phyloP scores from a whole-genome alignment of 2,113 vertebrate species.

The Galeopterus variegatus region DNA sequence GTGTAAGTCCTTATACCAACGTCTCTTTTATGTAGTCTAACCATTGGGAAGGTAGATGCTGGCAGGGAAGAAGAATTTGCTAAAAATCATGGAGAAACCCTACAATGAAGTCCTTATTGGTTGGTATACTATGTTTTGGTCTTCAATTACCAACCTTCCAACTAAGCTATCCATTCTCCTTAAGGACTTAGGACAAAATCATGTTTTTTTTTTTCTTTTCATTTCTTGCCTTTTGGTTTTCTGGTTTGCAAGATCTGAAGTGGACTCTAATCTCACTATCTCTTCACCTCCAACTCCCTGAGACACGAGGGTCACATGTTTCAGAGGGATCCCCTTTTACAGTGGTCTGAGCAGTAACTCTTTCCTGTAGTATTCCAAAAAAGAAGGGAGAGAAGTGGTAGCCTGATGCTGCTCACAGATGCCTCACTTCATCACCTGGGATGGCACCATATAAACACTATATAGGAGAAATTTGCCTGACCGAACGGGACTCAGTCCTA shows the following conservation, averaged over 20 bases:
- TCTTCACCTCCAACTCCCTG: background rate
- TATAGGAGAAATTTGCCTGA: background rate
- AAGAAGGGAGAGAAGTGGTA: background rate
- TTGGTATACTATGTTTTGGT: conserved; percentile 29
- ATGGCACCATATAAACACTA: background rate
- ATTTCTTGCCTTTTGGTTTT: conserved; percentile 24
- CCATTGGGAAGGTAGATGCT: conserved; percentile 51
- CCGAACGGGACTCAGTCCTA: background rate
- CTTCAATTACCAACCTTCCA: background rate
- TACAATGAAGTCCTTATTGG: background rate
- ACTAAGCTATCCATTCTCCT: background rate
- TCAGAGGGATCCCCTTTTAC: background rate
- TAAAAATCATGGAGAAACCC: background rate
- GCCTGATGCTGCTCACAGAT: background rate
- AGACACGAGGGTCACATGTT: background rate
- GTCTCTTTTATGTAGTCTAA: conserved; percentile 36
- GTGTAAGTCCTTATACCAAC: conserved; percentile 41
- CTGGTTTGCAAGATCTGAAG: background rate
- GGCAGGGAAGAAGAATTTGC: background rate
- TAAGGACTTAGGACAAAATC: background rate
- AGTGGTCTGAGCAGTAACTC: background rate
- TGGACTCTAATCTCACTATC: background rate
- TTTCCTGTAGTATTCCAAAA: background rate
- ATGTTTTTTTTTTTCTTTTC: background rate
- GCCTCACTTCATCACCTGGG: background rate